These are phyloP conservation scores for Melanaphis sacchari DNA, from an alignment of 1,140 invertebrate species.

Conservation along the genomic window DNA sequence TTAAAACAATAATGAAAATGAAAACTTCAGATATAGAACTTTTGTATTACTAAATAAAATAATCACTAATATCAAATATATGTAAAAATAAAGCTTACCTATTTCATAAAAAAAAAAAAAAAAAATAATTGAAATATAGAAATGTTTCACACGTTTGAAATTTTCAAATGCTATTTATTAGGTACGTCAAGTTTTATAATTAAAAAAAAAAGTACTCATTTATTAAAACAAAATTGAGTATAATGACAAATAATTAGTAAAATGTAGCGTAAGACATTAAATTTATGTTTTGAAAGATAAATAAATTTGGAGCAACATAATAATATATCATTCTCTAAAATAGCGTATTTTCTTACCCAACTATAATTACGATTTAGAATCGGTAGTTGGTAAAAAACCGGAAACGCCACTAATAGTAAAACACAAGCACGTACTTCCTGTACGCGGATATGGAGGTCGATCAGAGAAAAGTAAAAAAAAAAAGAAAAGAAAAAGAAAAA, in stretches of 20 bases:
- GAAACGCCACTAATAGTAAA: slow-evolving; percentile 13
- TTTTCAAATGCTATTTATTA: background rate
- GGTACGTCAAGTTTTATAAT: background rate
- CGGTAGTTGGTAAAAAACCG: background rate
- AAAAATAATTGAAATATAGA: too few species aligned
- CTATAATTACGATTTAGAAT: slow-evolving; percentile 21
- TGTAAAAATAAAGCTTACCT: too few species aligned
- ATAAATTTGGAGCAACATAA: background rate
- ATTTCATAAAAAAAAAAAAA: too few species aligned
- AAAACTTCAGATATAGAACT: background rate
- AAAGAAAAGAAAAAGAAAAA: slow-evolving; percentile 18
- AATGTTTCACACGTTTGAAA: too few species aligned
- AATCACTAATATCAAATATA: too few species aligned
- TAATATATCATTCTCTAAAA: slow-evolving; percentile 9
- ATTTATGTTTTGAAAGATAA: background rate
- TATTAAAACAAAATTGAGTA: background rate
- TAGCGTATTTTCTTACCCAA: background rate
- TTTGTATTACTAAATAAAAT: too few species aligned
- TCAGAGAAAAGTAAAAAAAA: slow-evolving; percentile 12
- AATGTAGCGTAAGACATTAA: background rate
- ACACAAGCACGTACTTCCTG: slow-evolving; percentile 35
- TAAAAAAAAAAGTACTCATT: background rate
- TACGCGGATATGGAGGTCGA: background rate
- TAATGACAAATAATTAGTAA: background rate
- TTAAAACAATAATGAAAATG: background rate